These are phyloP conservation scores for Marmota monax DNA, from an alignment of 2,113 vertebrate species.

Conservation along the genomic window DNA sequence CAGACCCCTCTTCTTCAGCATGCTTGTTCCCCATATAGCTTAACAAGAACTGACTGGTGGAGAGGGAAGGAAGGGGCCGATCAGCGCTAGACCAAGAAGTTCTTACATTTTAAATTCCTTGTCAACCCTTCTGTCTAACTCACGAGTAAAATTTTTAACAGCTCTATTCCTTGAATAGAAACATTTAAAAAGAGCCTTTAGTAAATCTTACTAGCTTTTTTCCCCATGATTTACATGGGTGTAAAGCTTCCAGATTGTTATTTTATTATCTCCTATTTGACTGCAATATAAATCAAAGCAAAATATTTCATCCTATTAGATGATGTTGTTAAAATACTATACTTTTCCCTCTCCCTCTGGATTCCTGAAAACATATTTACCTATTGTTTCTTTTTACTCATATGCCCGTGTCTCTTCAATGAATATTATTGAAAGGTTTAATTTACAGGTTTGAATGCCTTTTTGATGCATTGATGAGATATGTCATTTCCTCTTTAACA, in stretches of 20 bases:
- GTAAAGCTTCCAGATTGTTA: not conserved
- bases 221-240: conserved; percentile 27
- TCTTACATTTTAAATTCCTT: not conserved
- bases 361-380: conserved; percentile 48
- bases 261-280: not conserved
- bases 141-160: conserved; percentile 8
- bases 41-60: not conserved
- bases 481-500: conserved; percentile 53
- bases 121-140: not conserved
- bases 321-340: conserved; percentile 30
- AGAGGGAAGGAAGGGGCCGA: not conserved
- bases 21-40: not conserved
- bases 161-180: conserved; percentile 10
- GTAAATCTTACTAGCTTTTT: conserved; percentile 30
- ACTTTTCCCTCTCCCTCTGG: not conserved
- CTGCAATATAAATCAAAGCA: conserved; percentile 40
- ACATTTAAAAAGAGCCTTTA: conserved; percentile 14
- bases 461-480: not conserved
- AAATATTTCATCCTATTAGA: conserved; percentile 43
- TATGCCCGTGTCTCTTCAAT: not conserved
- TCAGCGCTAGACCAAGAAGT: not conserved
- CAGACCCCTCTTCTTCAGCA: too few species aligned
- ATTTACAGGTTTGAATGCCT: conserved; percentile 28
- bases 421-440: conserved; percentile 46
- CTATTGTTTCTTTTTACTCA: not conserved